Base-by-base conservation (phyloP, 2,797 vertebrate species). In the Protonibea diacanthus region DNA sequence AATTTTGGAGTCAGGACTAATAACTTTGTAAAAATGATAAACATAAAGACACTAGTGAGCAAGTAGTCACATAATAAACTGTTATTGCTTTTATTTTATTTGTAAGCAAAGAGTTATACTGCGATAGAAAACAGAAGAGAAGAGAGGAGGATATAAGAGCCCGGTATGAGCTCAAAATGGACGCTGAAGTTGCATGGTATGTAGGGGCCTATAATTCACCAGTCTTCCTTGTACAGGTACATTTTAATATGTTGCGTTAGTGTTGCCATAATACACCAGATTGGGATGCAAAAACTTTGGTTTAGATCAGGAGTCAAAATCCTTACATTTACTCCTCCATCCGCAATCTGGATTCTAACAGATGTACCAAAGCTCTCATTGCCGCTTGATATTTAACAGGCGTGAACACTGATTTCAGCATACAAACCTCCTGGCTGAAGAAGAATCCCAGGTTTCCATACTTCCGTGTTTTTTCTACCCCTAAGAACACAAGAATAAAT, bases 401-500 rank as follows among this genome's bases (percentile, higher is more conserved):
- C 27, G 20, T 38, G 27, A 59, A 68, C 9, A 4, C 21, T 40
- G n/a, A 33, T 53, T 13, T 83, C 5, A 65, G 45, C 25, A 73
- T 78, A 91, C 93, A 76, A 87, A 95, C 94, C 95, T 93, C 93
- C 91, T 0, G 95, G 93, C 20, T 13, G 87, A 25, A 95, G 84
- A 55, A 78, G 58, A 81, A 21, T 6, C 61, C 91, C 94, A 4
- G 79, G 3, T 21, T 18, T 85, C 82, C 86, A 86, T 0, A 40
- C 0, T 3, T 81, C 62, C 0, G 1, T 6, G 0, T 13, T 4
- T 23, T 0, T 9, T 45, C 2, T 62, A 13, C 49, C 56, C 15
- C 3, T 85, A 1, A 93, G 13, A 14, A 93, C 8, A 47, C 95
- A 96, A 18, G 92, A 94, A 80, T 96, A 96, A 44, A 88, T 10